Base-by-base conservation (phyloP, 1,140 invertebrate species). In the Procambarus clarkii region DNA sequence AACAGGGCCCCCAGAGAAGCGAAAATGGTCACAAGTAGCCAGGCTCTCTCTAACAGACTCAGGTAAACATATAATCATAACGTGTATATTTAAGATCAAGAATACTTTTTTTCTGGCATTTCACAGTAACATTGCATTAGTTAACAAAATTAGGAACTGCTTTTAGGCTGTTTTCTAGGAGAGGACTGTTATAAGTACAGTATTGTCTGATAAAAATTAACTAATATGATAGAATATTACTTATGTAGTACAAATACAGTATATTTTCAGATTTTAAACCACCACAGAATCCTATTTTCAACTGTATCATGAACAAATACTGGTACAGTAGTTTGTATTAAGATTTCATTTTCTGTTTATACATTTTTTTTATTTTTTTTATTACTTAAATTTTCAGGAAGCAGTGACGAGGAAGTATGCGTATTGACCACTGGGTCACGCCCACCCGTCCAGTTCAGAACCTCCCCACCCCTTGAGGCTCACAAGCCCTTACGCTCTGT, bases 391-490 rank as follows among this genome's bases (percentile, higher is more conserved):
- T 76, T 83, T 79, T 15, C 88, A 93, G 92, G 92, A 77, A 93
- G 92, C 88, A 93, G 92, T 86, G 92, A 93, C 82, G 92, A 93
- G 69, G 92, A 93, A 87, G 91, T 93, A 78, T 91, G 91, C 76
- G 92, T 92, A 44, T 81, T 93, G 82, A 93, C 92, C 71, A 92
- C 92, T 24, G 91, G 91, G 76, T 82, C 88, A 50, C 91, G 88
- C 76, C 92, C 97, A 58, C 98, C 98, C 92, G 97, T 98, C 90
- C 96, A 97, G 94, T 98, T 98, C 95, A 96, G 97, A 94, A 97
- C 97, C 92, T 98, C 97, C 93, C 98, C 98, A 91, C 98, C 98
- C 93, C 95, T 97, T 93, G 97, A 98, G 95, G 97, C 97, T 93
- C 96, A 97, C 94, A 97, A 97, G 95, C 97, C 97, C 92, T 93